Conservation (phyloP, 2,888 invertebrate species). For the Acleris emargana region DNA sequence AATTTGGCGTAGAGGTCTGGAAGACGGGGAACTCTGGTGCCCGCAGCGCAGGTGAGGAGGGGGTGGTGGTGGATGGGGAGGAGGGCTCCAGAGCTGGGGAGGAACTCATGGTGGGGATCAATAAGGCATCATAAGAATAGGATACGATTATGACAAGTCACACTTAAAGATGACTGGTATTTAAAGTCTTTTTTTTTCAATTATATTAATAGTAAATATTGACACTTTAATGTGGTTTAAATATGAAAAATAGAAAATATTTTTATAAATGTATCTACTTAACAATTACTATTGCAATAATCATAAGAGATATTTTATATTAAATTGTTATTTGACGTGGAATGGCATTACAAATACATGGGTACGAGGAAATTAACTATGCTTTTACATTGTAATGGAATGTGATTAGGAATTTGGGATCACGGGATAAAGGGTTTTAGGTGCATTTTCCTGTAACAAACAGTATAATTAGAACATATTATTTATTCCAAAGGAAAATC, state of each 20-base stretch:
- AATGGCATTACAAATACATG: slow-evolving; percentile 17
- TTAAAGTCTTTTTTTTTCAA: neutral
- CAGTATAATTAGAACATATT: too few species aligned
- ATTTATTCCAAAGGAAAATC: too few species aligned
- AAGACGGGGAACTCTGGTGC: slow-evolving; percentile 59
- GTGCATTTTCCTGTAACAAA: slow-evolving; percentile 37
- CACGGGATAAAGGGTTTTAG: slow-evolving; percentile 24
- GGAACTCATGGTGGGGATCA: slow-evolving; percentile 71
- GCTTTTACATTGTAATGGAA: slow-evolving; percentile 33
- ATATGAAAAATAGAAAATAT: slow-evolving; percentile 17
- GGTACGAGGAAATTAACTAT: neutral
- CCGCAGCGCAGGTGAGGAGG: slow-evolving; percentile 70
- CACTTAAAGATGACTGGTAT: neutral
- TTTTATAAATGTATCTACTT: slow-evolving; percentile 27
- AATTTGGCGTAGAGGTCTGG: slow-evolving; percentile 74
- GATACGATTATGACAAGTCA: neutral
- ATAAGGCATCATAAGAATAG: slow-evolving; percentile 55
- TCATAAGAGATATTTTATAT: slow-evolving; percentile 30
- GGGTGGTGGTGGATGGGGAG: slow-evolving; percentile 68
- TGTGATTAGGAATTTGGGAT: slow-evolving; percentile 31
- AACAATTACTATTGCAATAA: slow-evolving; percentile 28
- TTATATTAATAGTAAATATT: too few species aligned
- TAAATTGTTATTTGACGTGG: slow-evolving; percentile 28
- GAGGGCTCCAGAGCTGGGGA: slow-evolving; percentile 80
- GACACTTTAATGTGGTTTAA: neutral